These are phyloP conservation scores for Manis crassicaudata DNA, from an alignment of 2,797 vertebrate genomes.

Conservation along the genomic window DNA sequence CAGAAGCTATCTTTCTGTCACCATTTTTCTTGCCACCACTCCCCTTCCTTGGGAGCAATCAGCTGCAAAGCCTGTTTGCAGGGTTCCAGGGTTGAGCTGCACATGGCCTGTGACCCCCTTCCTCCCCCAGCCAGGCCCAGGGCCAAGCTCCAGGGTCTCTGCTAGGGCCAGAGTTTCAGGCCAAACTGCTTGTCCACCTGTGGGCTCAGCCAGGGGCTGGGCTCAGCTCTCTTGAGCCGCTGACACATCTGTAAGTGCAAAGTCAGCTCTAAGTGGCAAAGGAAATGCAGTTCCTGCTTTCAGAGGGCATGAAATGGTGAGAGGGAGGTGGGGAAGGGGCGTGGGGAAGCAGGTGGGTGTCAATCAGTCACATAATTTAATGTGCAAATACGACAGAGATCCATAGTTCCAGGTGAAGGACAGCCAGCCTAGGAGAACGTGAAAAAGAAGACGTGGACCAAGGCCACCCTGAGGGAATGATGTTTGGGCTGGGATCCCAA, in stretches of 20 bases:
- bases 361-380: neutral
- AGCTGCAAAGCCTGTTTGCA: neutral
- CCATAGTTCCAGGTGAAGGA: neutral
- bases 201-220: neutral
- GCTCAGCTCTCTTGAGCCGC: neutral
- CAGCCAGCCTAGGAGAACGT: neutral
- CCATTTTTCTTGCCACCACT: neutral
- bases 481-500: neutral
- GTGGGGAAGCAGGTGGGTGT: too few species aligned
- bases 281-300: neutral
- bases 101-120: neutral
- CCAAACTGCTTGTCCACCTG: neutral
- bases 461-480: neutral
- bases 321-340: too few species aligned
- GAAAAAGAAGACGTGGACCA: neutral
- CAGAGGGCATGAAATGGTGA: neutral
- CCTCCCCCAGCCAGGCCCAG: neutral
- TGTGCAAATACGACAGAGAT: neutral
- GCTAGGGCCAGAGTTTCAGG: neutral
- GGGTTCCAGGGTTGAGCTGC: neutral
- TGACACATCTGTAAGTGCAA: neutral
- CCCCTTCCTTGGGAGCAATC: neutral
- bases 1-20: neutral
- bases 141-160: neutral
- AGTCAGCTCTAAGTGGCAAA: neutral